Evolutionary conservation across 2,797 vertebrate species (phyloP).

Genomic region (Eulemur rubriventer): DNA sequence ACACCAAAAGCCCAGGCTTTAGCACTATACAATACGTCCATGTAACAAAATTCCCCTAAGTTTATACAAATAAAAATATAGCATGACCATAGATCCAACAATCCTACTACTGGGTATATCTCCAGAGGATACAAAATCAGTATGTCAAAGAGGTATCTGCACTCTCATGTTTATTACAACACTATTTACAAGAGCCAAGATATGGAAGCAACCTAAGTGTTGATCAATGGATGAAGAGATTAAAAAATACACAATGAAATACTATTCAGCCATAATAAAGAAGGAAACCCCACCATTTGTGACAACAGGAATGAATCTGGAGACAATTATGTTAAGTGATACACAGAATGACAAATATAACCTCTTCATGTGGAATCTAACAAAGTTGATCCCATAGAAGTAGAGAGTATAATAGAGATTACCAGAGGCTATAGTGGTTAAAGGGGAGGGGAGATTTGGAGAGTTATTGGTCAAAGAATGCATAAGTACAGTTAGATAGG

Average conservation of each 20-base stretch:
- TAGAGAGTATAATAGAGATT: not conserved
- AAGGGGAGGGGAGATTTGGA: too few species aligned
- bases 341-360: not conserved
- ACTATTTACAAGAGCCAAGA: not conserved
- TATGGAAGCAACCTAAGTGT: not conserved
- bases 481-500: not conserved
- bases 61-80: too few species aligned
- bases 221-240: not conserved
- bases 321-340: not conserved
- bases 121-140: not conserved
- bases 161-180: not conserved
- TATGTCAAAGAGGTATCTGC: not conserved
- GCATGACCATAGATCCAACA: not conserved
- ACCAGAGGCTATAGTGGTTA: not conserved
- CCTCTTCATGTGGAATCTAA: not conserved
- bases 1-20: too few species aligned
- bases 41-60: too few species aligned
- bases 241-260: not conserved
- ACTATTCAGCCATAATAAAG: not conserved
- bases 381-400: not conserved
- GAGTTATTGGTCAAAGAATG: not conserved
- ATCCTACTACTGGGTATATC: not conserved
- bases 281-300: not conserved
- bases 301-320: not conserved
- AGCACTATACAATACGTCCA: too few species aligned